Evolutionary conservation across 2,888 invertebrate species (phyloP).

Genomic region (Stenodema calcarata): DNA sequence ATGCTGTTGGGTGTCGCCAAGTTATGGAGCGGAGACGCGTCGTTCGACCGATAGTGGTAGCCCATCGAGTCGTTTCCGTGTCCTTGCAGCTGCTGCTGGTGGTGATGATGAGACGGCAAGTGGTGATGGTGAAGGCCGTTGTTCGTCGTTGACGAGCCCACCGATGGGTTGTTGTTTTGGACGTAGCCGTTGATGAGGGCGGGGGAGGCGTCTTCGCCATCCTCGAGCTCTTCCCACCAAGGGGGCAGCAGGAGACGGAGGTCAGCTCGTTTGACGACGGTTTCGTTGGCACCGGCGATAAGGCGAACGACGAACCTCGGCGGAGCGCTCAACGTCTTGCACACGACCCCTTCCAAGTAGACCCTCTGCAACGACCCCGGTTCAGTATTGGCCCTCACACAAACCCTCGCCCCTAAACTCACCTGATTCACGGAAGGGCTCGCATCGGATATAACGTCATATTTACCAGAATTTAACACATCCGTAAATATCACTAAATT

Average conservation of each 20-base stretch:
- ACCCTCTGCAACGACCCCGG: constrained; percentile 63
- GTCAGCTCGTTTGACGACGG: constrained; percentile 86
- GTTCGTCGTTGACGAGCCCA: neutral
- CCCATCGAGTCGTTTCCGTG: constrained; percentile 57
- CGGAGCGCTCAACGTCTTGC: constrained; percentile 71
- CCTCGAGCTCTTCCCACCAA: constrained; percentile 93
- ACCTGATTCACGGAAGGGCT: constrained; percentile 86
- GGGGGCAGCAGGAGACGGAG: constrained; percentile 89
- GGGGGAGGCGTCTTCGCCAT: constrained; percentile 47
- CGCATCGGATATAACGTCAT: constrained; percentile 91
- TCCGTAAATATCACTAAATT: constrained; percentile 66
- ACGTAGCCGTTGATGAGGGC: constrained; percentile 55
- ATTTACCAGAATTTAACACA: constrained; percentile 79
- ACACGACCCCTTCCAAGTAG: constrained; percentile 85
- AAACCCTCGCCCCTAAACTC: constrained; percentile 77
- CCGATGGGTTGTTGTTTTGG: constrained; percentile 12
- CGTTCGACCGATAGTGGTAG: constrained; percentile 23
- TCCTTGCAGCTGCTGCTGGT: constrained; percentile 16
- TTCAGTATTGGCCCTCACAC: constrained; percentile 65
- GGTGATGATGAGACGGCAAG: constrained; percentile 60
- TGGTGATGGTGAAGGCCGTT: constrained; percentile 60
- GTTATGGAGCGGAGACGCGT: constrained; percentile 66
- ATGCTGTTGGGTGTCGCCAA: constrained; percentile 63
- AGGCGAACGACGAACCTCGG: constrained; percentile 74
- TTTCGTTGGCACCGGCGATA: constrained; percentile 64